phyloP scores from a whole-genome alignment of 2,888 invertebrate genomes.

The Geotrupes spiniger region DNA sequence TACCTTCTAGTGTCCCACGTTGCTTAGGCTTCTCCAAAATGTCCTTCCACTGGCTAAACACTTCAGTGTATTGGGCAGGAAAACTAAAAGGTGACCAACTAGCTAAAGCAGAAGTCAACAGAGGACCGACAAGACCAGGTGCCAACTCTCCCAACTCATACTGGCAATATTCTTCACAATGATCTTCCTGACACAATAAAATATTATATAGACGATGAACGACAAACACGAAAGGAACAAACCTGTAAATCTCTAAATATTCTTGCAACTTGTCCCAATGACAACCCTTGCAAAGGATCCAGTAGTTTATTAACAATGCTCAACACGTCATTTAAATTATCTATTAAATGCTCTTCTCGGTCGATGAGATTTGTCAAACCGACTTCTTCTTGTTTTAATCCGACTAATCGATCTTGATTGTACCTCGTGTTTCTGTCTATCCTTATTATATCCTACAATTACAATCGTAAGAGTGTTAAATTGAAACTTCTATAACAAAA shows the following conservation, averaged over 20 bases:
- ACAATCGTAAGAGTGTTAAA: constrained; percentile 1
- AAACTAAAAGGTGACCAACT: constrained; percentile 77
- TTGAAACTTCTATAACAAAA: neutral
- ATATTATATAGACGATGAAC: neutral
- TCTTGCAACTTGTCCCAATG: constrained; percentile 58
- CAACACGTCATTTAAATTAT: constrained; percentile 68
- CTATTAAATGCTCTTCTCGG: constrained; percentile 71
- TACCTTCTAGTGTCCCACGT: constrained; percentile 49
- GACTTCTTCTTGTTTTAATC: constrained; percentile 75
- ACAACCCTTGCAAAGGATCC: constrained; percentile 53
- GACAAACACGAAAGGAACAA: constrained; percentile 18
- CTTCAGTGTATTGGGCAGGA: constrained; percentile 62
- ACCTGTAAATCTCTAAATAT: constrained; percentile 59
- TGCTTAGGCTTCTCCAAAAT: constrained; percentile 52
- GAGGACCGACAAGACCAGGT: constrained; percentile 78
- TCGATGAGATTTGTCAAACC: constrained; percentile 64
- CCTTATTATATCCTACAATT: constrained; percentile 74
- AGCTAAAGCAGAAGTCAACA: constrained; percentile 71
- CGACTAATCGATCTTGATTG: constrained; percentile 75
- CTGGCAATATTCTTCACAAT: constrained; percentile 74
- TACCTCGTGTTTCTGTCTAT: constrained; percentile 75
- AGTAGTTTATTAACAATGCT: constrained; percentile 63
- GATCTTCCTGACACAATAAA: constrained; percentile 60
- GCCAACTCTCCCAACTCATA: constrained; percentile 83
- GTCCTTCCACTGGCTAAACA: constrained; percentile 69